These are phyloP conservation scores for Conger conger DNA, from an alignment of 2,113 vertebrate species.

Conservation along the genomic window DNA sequence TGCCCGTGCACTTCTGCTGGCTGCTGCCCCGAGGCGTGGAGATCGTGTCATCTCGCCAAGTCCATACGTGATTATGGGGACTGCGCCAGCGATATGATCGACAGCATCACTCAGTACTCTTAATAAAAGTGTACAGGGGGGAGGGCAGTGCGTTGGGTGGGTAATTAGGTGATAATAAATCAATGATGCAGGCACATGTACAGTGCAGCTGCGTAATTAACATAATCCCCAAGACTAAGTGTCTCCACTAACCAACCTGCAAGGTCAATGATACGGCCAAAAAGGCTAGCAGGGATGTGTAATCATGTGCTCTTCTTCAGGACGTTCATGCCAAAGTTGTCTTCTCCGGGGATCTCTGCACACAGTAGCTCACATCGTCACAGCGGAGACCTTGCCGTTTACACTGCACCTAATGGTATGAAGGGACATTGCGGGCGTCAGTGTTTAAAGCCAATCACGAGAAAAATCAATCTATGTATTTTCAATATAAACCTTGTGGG, in stretches of 20 bases:
- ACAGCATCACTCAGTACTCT: neutral
- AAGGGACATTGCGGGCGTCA: neutral
- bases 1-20: neutral
- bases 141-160: neutral
- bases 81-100: constrained; percentile 5
- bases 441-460: neutral
- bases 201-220: constrained; percentile 53
- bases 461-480: neutral
- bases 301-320: neutral
- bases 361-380: neutral
- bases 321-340: neutral
- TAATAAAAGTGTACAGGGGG: constrained; percentile 24
- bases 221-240: constrained; percentile 53
- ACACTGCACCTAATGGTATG: neutral
- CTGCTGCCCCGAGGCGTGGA: neutral
- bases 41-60: neutral
- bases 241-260: constrained; percentile 47
- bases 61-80: neutral
- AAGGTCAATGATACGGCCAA: constrained; percentile 59
- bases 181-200: constrained; percentile 63
- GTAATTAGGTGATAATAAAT: constrained; percentile 56
- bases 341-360: neutral
- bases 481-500: neutral
- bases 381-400: neutral
- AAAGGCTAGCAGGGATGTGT: constrained; percentile 18